Conservation (phyloP, 1,140 invertebrate genomes). For the Drosophila bocqueti region DNA sequence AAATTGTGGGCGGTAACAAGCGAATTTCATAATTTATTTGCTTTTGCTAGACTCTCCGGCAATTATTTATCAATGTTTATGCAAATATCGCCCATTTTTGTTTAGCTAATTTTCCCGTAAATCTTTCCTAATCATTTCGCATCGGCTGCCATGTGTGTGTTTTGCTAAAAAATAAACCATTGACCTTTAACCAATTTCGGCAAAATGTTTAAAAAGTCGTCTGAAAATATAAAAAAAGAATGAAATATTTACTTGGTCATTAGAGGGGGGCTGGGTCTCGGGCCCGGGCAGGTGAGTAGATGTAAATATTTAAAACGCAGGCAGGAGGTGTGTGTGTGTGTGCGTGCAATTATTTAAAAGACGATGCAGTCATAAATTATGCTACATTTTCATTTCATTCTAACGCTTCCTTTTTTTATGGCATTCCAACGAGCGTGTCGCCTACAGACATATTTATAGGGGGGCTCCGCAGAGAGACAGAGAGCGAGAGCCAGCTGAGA, state of each 20-base stretch:
- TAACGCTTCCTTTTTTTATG: conserved; percentile 81
- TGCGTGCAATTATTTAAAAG: conserved; percentile 83
- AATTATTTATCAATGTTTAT: conserved; percentile 25
- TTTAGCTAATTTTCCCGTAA: conserved; percentile 23
- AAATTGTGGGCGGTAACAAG: neutral
- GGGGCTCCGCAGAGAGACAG: conserved; percentile 13
- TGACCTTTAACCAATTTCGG: conserved; percentile 57
- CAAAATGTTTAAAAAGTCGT: conserved; percentile 49
- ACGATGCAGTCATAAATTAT: conserved; percentile 82
- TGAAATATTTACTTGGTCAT: conserved; percentile 64
- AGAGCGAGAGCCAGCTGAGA: conserved; percentile 8
- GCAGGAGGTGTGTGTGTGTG: conserved; percentile 45
- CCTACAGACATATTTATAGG: conserved; percentile 34
- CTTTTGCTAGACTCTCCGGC: neutral
- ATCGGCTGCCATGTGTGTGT: conserved; percentile 10
- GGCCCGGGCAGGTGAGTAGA: conserved; percentile 52
- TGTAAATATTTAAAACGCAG: conserved; percentile 70
- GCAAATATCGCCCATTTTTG: conserved; percentile 11
- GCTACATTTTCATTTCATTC: conserved; percentile 83
- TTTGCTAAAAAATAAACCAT: conserved; percentile 29
- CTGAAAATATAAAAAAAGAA: conserved; percentile 48
- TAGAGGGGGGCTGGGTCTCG: conserved; percentile 21
- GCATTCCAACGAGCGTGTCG: conserved; percentile 69
- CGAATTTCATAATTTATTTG: neutral
- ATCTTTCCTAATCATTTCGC: conserved; percentile 32